These are phyloP conservation scores for Liodrosophila aerea DNA, from an alignment of 2,888 invertebrate species.

Conservation along the genomic window DNA sequence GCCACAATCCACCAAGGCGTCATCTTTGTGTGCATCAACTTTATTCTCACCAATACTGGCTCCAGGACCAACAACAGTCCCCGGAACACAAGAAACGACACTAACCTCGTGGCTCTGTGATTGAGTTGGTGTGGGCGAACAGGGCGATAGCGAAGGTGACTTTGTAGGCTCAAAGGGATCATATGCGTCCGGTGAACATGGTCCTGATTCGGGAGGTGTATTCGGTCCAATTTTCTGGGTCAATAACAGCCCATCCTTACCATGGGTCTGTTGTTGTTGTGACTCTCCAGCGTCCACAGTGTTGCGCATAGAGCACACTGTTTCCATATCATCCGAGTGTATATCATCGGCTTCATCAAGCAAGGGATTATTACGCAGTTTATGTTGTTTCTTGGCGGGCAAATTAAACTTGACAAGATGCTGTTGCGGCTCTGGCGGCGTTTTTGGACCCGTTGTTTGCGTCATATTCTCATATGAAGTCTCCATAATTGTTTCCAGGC, in stretches of 20 bases:
- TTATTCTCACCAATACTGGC: conserved; percentile 30
- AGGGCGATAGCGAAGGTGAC: conserved; percentile 84
- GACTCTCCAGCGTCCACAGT: conserved; percentile 33
- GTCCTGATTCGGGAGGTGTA: conserved; percentile 88
- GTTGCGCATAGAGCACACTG: conserved; percentile 52
- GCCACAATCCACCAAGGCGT: conserved; percentile 17
- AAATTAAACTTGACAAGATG: conserved; percentile 86
- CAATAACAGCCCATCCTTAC: conserved; percentile 60
- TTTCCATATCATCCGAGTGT: conserved; percentile 63
- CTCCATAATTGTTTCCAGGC: conserved; percentile 78
- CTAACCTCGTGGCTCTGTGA: conserved; percentile 56
- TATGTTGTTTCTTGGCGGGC: conserved; percentile 83
- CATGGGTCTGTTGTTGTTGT: conserved; percentile 39
- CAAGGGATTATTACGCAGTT: conserved; percentile 86
- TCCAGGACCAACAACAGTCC: background rate
- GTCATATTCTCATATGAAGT: conserved; percentile 80
- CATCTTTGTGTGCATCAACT: conserved; percentile 47
- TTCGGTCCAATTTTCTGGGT: conserved; percentile 86
- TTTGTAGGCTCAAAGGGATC: conserved; percentile 96
- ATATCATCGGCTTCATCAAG: conserved; percentile 83
- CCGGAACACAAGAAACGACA: background rate
- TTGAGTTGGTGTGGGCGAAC: conserved; percentile 80
- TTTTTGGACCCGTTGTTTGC: conserved; percentile 86
- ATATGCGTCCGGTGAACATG: conserved; percentile 91
- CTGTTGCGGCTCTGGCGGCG: conserved; percentile 87